These are phyloP conservation scores for Limnephilus auricula DNA, from an alignment of 2,888 invertebrate genomes.

Conservation along the genomic window DNA sequence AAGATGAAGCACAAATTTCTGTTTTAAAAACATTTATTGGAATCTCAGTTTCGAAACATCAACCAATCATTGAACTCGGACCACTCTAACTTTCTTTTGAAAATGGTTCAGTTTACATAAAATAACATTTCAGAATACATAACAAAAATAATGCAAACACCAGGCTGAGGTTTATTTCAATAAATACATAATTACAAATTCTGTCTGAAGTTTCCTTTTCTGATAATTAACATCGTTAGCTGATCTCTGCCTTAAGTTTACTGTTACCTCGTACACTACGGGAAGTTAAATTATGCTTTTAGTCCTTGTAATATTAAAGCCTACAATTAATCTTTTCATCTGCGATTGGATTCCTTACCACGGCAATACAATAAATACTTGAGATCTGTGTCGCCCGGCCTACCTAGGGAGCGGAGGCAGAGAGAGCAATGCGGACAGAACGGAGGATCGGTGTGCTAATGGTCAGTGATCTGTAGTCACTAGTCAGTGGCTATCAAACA, in stretches of 20 bases:
- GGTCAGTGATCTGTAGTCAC: not conserved
- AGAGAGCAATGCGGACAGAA: not conserved
- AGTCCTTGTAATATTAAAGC: constrained; percentile 23
- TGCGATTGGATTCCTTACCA: not conserved
- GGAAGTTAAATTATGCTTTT: constrained; percentile 26
- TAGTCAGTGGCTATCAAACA: not conserved
- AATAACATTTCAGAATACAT: constrained; percentile 27
- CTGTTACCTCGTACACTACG: constrained; percentile 8
- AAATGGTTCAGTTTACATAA: constrained; percentile 32
- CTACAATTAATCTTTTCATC: not conserved
- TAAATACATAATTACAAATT: constrained; percentile 15
- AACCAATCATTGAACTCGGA: constrained; percentile 26
- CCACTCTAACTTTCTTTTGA: not conserved
- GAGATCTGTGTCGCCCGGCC: constrained; percentile 22
- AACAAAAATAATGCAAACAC: constrained; percentile 44
- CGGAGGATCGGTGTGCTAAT: not conserved
- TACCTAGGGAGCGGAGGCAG: not conserved
- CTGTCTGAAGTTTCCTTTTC: not conserved
- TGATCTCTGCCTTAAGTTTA: constrained; percentile 10
- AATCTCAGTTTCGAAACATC: constrained; percentile 43
- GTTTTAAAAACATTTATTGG: constrained; percentile 47
- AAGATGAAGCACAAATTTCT: not conserved
- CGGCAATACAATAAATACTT: constrained; percentile 24
- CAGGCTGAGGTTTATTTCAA: constrained; percentile 6
- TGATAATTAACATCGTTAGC: not conserved